Evolutionary conservation across 2,888 invertebrate genomes (phyloP).

Genomic region (Zaprionus lineosus): DNA sequence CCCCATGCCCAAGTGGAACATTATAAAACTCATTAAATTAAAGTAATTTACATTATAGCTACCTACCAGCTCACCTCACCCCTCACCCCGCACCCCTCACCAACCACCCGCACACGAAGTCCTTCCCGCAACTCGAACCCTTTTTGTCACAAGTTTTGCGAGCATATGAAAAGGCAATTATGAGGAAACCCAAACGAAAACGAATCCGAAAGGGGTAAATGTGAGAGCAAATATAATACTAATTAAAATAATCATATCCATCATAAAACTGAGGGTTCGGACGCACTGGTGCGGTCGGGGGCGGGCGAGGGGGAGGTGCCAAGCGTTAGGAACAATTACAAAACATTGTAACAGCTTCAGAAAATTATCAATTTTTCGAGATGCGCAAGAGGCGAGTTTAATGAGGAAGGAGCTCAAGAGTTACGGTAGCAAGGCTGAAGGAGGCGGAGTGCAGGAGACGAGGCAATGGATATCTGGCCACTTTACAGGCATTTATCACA

Average conservation of each 20-base stretch:
- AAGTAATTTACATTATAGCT: constrained; percentile 64
- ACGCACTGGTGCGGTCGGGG: constrained; percentile 4
- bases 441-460: background rate
- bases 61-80: constrained; percentile 3
- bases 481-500: constrained; percentile 72
- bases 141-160: constrained; percentile 49
- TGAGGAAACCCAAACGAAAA: constrained; percentile 30
- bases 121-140: background rate
- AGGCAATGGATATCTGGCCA: constrained; percentile 37
- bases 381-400: constrained; percentile 22
- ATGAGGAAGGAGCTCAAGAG: background rate
- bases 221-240: constrained; percentile 74
- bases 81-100: background rate
- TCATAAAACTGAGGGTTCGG: constrained; percentile 53
- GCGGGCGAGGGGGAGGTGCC: constrained; percentile 3
- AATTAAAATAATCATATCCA: constrained; percentile 78
- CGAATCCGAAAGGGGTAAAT: constrained; percentile 59
- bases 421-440: background rate
- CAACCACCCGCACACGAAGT: background rate
- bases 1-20: constrained; percentile 23
- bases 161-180: constrained; percentile 77
- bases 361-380: constrained; percentile 64
- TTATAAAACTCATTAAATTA: constrained; percentile 74
- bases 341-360: constrained; percentile 13
- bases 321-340: constrained; percentile 66